Evolutionary conservation across 1,140 invertebrate genomes (phyloP), one percentile per base, ranked within the genome.

Genomic region (Eriocheir sinensis): DNA sequence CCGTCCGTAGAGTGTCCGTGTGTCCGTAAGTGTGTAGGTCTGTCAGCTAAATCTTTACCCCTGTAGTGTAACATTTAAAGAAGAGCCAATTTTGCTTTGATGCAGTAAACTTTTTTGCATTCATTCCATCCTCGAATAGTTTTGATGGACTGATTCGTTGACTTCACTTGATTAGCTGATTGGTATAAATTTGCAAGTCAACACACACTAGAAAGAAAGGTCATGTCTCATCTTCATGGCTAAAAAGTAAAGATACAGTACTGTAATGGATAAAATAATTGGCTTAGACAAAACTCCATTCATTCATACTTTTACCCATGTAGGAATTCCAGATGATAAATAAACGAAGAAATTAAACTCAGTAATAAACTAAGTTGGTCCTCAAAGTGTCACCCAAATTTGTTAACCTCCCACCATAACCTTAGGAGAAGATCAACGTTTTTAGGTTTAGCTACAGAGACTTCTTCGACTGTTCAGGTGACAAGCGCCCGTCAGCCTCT

Each of bases 361-460:
- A n/a, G n/a, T n/a, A n/a, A n/a, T n/a, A n/a, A n/a, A n/a, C n/a
- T n/a, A 8, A 72, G n/a, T 72, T 72, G 60, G 60, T 72, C 17
- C n/a, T 72, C 27, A n/a, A n/a, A n/a, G 27, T n/a, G 48, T 72
- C 60, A 72, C 2, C 27, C 6, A n/a, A 72, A 1, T n/a, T 27
- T n/a, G n/a, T n/a, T 72, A 72, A 72, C 60, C 60, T n/a, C n/a
- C 21, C 60, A 21, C 27, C 60, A 72, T 72, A 72, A 72, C 60
- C 60, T n/a, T 72, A 72, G 60, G 60, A 72, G 21, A 72, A 72
- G 60, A 72, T 21, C 4, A 72, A 72, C 60, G 12, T 72, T 72
- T 72, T 72, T 72, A 72, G 60, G 60, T 72, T 72, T 72, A 72
- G 60, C 60, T 72, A 72, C 60, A 72, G 60, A 21, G 60, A 72